A percentile compares a stretch with the other conserved stretches of the same genome.
Conservation (phyloP, 1,140 invertebrate genomes). For the Dendrolimus punctatus region DNA sequence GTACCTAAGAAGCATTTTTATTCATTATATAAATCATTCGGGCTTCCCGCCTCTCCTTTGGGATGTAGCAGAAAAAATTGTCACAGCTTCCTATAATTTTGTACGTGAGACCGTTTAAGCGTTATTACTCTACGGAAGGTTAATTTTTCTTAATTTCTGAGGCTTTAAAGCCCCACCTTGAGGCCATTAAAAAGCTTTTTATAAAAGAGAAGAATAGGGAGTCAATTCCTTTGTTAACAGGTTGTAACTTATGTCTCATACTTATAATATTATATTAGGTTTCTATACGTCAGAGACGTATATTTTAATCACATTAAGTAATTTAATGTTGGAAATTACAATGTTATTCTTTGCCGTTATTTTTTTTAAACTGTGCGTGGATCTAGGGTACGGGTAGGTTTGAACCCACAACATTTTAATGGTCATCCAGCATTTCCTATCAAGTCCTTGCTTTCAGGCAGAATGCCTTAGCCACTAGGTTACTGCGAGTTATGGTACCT, state of each 20-base stretch:
- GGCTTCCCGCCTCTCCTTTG: slow-evolving; percentile 34
- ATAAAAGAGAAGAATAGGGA: slow-evolving; percentile 1
- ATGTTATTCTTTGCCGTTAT: too few relatives aligned
- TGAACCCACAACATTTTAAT: too few relatives aligned
- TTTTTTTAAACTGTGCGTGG: too few relatives aligned
- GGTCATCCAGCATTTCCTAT: too few relatives aligned
- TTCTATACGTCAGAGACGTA: too few relatives aligned
- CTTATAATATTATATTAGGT: too few relatives aligned
- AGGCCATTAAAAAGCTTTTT: slow-evolving; percentile 1
- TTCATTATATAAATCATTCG: slow-evolving; percentile 68
- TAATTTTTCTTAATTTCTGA: slow-evolving; percentile 67
- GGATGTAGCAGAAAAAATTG: slow-evolving; percentile 62
- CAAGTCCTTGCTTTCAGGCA: too few relatives aligned
- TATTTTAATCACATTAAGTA: too few relatives aligned
- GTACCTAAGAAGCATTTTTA: slow-evolving; percentile 54
- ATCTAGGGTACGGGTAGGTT: too few relatives aligned
- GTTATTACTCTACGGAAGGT: slow-evolving; percentile 50
- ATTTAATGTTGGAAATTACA: too few relatives aligned
- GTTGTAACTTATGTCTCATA: neutral
- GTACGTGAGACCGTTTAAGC: slow-evolving; percentile 51
- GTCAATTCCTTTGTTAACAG: neutral
- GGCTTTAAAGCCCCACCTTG: slow-evolving; percentile 27
- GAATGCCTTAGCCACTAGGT: too few relatives aligned
- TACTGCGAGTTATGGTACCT: too few relatives aligned
- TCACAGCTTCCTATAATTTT: slow-evolving; percentile 67